These are phyloP conservation scores for Actenoides hombroni DNA, from an alignment of 2,113 vertebrate genomes.

Conservation along the genomic window DNA sequence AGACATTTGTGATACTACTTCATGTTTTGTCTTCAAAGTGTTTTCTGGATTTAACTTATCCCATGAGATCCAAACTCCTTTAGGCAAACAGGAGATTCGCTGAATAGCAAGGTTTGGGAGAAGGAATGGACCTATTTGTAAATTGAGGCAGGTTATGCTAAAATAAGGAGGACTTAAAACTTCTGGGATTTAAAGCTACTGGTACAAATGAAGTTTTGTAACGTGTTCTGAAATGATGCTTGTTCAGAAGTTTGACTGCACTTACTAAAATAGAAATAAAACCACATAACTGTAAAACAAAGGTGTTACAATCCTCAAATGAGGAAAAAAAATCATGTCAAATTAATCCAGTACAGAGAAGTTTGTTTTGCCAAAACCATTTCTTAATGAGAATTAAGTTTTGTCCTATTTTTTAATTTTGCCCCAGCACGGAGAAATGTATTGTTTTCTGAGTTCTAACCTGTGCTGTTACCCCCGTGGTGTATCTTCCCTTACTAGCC, in stretches of 20 bases:
- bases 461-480: rapidly evolving
- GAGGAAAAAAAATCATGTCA: not conserved
- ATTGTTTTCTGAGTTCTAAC: not conserved
- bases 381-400: not conserved
- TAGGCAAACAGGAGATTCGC: not conserved
- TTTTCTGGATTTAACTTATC: not conserved
- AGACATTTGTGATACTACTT: not conserved
- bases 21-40: not conserved
- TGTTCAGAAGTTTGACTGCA: not conserved
- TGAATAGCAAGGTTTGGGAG: not conserved
- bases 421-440: not conserved
- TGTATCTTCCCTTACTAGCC: not conserved
- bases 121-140: not conserved
- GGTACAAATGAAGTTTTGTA: not conserved
- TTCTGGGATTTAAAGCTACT: not conserved
- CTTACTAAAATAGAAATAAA: not conserved
- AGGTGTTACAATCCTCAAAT: not conserved
- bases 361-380: not conserved
- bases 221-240: not conserved
- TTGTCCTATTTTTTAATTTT: not conserved
- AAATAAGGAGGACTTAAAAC: not conserved
- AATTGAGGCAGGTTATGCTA: not conserved
- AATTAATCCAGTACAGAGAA: not conserved
- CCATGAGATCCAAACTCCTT: not conserved
- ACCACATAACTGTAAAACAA: not conserved